Evolutionary conservation across 2,888 invertebrate species (phyloP), one percentile per base, ranked within the genome.

Genomic region (Lycaena phlaeas): DNA sequence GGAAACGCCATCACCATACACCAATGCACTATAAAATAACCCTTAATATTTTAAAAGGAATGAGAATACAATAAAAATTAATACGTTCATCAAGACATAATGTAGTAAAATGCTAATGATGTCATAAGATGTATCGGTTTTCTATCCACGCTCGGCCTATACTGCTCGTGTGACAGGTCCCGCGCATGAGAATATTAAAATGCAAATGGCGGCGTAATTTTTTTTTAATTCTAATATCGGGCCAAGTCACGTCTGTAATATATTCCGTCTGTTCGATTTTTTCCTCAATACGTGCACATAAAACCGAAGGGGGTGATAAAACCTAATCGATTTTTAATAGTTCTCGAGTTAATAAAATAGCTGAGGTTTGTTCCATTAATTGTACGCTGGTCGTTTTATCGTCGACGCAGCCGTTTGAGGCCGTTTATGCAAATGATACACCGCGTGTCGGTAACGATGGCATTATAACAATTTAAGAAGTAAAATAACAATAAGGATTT

Each of bases 381-480:
- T n/a, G n/a, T n/a, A n/a, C 64, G 68, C 60, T 58, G 64, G 64
- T 51, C 65, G 69, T 64, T 78, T 79, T 77, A 78, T 75, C 60
- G 71, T 50, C 58, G 52, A 51, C 53, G 61, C 76, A 75, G 75
- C 69, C 69, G 51, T 51, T 52, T 53, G 56, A 46, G 57, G 56
- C 59, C 68, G n/a, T n/a, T n/a, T 74, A 84, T 84, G 81, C 75
- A 79, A 84, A 84, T 74, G 66, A 62, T 54, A 55, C 59, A 59
- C 82, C 82, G 70, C 70, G 68, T 84, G 82, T 56, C 59, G 49
- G 54, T 71, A 81, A 84, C 75, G 78, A 65, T 49, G 57, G 59
- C 66, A 73, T 79, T 77, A 70, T 72, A 74, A 74, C 81, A 79
- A 76, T 82, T 79, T 78, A 82, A 82, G 81, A 81, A 76, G 71